phyloP scores from a whole-genome alignment of 2,113 vertebrate species.

The Ophiodon elongatus region DNA sequence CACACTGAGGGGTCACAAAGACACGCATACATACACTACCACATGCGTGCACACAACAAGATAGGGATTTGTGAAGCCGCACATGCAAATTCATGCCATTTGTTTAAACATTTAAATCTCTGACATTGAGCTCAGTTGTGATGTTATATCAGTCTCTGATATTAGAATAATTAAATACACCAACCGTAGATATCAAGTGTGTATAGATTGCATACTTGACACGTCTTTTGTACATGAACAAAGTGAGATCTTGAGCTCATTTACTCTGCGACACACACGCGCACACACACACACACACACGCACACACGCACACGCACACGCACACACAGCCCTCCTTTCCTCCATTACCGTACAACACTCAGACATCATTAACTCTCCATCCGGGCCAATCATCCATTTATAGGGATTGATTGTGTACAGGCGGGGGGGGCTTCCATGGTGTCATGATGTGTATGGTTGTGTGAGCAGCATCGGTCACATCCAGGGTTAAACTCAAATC shows the following conservation, averaged over 20 bases:
- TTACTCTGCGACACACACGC: constrained; percentile 21
- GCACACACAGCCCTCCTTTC: constrained; percentile 10
- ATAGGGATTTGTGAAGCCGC: neutral
- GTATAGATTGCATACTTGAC: neutral
- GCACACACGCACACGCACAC: neutral
- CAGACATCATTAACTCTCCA: constrained; percentile 73
- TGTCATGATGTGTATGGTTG: constrained; percentile 51
- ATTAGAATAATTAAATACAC: neutral
- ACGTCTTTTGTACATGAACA: constrained; percentile 26
- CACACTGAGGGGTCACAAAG: constrained; percentile 39
- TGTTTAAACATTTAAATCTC: constrained; percentile 36
- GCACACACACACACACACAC: neutral
- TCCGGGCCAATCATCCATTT: constrained; percentile 71
- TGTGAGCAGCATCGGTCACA: constrained; percentile 35
- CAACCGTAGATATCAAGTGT: constrained; percentile 2
- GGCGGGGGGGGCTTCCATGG: constrained; percentile 14
- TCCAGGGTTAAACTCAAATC: constrained; percentile 75
- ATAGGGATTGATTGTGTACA: constrained; percentile 68
- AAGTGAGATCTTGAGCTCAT: constrained; percentile 33
- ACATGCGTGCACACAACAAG: neutral
- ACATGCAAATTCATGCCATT: constrained; percentile 35
- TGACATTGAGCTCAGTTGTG: constrained; percentile 1
- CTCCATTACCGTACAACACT: constrained; percentile 50
- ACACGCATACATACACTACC: neutral
- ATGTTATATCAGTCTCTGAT: no score